Conservation (phyloP, 1,140 invertebrate species). For the Nasonia giraulti region DNA sequence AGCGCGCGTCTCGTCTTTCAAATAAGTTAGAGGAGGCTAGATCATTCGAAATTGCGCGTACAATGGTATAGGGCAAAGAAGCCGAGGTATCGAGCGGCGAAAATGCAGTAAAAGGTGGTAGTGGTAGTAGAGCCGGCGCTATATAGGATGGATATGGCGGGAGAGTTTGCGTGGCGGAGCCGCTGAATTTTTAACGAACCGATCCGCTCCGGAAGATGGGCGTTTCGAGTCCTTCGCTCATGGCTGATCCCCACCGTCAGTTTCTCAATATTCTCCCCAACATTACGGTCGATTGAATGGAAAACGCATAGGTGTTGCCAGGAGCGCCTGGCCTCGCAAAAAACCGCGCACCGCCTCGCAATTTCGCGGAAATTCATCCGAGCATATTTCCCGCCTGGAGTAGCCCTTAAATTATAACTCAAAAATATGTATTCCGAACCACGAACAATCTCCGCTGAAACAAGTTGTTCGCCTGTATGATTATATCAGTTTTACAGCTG, state of each 20-base stretch:
- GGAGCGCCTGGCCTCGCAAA: not conserved
- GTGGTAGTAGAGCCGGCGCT: not conserved
- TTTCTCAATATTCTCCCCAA: conserved; percentile 17
- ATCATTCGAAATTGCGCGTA: no score
- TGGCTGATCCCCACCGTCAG: not conserved
- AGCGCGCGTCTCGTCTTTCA: no score
- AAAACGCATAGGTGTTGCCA: conserved; percentile 5
- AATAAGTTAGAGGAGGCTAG: no score
- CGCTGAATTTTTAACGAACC: conserved; percentile 41
- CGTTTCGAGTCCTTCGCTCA: conserved; percentile 26
- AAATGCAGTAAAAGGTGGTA: not conserved
- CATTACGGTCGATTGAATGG: conserved; percentile 28
- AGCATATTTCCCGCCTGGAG: not conserved
- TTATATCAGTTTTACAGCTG: no score
- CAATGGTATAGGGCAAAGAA: no score
- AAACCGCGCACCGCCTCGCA: not conserved
- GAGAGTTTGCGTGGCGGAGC: not conserved
- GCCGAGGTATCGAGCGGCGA: not conserved
- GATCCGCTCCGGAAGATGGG: conserved; percentile 23
- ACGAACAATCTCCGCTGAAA: no score
- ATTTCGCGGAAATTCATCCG: not conserved
- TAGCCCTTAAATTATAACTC: no score
- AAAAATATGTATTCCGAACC: no score
- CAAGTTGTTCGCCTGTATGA: no score
- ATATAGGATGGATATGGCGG: not conserved